Evolutionary conservation across 2,888 invertebrate genomes (phyloP).

Genomic region (Peribatodes rhomboidaria): DNA sequence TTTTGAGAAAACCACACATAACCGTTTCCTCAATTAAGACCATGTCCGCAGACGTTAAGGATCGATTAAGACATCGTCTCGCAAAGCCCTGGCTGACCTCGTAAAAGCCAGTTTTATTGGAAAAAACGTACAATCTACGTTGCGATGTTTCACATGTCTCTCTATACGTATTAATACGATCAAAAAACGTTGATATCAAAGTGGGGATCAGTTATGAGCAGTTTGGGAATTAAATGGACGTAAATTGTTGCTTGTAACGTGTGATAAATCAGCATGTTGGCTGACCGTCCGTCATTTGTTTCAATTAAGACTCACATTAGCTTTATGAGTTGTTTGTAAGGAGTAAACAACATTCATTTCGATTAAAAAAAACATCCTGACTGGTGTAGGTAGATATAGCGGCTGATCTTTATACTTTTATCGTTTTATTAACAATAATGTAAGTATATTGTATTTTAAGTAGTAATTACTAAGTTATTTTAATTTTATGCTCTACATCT

Average conservation of each 20-base stretch:
- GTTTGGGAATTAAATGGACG: slow-evolving; percentile 27
- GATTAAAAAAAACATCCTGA: neutral
- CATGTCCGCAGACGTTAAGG: slow-evolving; percentile 20
- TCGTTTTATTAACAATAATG: too few species aligned
- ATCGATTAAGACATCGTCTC: slow-evolving; percentile 30
- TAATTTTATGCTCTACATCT: too few species aligned
- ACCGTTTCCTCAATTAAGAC: slow-evolving; percentile 20
- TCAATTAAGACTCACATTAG: slow-evolving; percentile 35
- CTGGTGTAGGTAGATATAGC: too few species aligned
- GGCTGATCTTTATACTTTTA: too few species aligned
- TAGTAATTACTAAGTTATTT: too few species aligned
- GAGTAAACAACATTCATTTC: slow-evolving; percentile 8
- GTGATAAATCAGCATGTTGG: slow-evolving; percentile 19
- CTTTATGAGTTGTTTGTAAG: slow-evolving; percentile 6
- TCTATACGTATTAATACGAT: slow-evolving; percentile 11
- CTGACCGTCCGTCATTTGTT: slow-evolving; percentile 27
- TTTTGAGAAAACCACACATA: slow-evolving; percentile 9
- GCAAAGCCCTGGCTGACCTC: slow-evolving; percentile 32
- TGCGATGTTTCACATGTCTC: slow-evolving; percentile 21
- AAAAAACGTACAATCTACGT: slow-evolving; percentile 30
- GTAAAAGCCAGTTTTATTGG: slow-evolving; percentile 51
- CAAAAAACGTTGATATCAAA: slow-evolving; percentile 20
- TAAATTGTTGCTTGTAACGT: slow-evolving; percentile 18
- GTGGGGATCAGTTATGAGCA: slow-evolving; percentile 28
- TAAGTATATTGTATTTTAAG: too few species aligned